These are phyloP conservation scores for Agonopterix subpropinquella DNA, from an alignment of 2,888 invertebrate species.

Conservation along the genomic window DNA sequence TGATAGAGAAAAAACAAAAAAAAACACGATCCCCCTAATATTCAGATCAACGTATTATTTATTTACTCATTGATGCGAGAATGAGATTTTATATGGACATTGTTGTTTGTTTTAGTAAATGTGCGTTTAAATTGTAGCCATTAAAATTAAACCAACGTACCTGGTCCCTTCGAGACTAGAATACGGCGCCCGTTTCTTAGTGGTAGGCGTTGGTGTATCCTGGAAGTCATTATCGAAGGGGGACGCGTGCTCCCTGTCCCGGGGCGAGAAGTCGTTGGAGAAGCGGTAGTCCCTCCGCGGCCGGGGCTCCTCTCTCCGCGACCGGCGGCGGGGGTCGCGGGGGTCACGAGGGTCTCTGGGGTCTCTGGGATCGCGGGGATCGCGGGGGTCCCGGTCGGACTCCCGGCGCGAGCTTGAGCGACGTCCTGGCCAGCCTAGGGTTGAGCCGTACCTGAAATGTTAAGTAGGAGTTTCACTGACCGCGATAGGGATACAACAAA, in stretches of 20 bases:
- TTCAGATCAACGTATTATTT: too few species aligned
- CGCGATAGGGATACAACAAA: too few species aligned
- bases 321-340: conserved; percentile 26
- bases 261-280: conserved; percentile 78
- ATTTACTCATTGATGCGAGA: too few species aligned
- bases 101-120: too few species aligned
- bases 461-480: background rate
- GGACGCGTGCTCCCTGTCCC: conserved; percentile 64
- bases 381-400: conserved; percentile 25
- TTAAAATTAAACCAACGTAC: conserved; percentile 19
- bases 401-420: conserved; percentile 32
- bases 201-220: conserved; percentile 50
- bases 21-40: too few species aligned
- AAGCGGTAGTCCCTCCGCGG: conserved; percentile 58
- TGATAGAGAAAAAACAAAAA: too few species aligned
- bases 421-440: conserved; percentile 51
- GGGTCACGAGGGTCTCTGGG: conserved; percentile 28
- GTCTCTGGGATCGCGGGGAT: conserved; percentile 20
- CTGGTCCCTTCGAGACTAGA: conserved; percentile 58
- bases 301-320: conserved; percentile 29
- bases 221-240: conserved; percentile 79
- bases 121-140: too few species aligned
- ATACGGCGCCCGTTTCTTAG: conserved; percentile 56
- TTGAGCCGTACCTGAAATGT: conserved; percentile 49
- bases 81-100: too few species aligned